These are phyloP conservation scores for Thymelicus acteon DNA, from an alignment of 2,888 invertebrate genomes.

Conservation along the genomic window DNA sequence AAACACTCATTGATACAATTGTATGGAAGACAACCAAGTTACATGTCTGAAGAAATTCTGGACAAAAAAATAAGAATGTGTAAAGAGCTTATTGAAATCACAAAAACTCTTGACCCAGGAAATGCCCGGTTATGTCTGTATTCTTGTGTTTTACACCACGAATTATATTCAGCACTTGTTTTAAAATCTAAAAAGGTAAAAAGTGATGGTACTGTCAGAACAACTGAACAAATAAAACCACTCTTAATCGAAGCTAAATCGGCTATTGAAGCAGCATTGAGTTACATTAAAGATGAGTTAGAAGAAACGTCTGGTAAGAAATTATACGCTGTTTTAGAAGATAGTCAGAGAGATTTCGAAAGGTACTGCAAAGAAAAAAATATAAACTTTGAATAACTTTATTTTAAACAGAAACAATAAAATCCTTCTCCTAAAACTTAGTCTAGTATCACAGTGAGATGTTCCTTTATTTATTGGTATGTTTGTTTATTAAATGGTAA, in stretches of 20 bases:
- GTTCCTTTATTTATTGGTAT: constrained; percentile 41
- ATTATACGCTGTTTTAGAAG: constrained; percentile 73
- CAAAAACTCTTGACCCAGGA: constrained; percentile 88
- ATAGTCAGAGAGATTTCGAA: constrained; percentile 76
- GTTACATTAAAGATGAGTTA: constrained; percentile 77
- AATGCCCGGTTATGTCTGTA: constrained; percentile 90
- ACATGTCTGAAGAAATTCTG: constrained; percentile 85
- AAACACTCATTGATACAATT: constrained; percentile 93
- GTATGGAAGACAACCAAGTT: constrained; percentile 88
- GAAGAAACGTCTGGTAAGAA: constrained; percentile 84
- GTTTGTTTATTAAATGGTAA: constrained; percentile 32
- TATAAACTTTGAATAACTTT: constrained; percentile 48
- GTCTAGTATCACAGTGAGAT: constrained; percentile 52
- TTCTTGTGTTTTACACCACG: constrained; percentile 90
- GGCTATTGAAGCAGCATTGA: constrained; percentile 72
- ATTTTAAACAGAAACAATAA: constrained; percentile 36
- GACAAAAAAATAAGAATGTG: constrained; percentile 88
- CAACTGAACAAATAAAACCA: constrained; percentile 65
- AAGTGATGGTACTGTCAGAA: constrained; percentile 54
- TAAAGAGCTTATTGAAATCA: constrained; percentile 86
- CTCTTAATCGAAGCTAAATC: constrained; percentile 75
- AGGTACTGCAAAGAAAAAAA: constrained; percentile 78
- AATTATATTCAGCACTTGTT: constrained; percentile 86
- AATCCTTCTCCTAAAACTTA: constrained; percentile 33
- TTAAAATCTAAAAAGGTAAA: constrained; percentile 77